A percentile compares a stretch with the other conserved stretches of the same genome.
Evolutionary conservation across 2,113 vertebrate genomes (phyloP).

Genomic region (Antigone vipio): DNA sequence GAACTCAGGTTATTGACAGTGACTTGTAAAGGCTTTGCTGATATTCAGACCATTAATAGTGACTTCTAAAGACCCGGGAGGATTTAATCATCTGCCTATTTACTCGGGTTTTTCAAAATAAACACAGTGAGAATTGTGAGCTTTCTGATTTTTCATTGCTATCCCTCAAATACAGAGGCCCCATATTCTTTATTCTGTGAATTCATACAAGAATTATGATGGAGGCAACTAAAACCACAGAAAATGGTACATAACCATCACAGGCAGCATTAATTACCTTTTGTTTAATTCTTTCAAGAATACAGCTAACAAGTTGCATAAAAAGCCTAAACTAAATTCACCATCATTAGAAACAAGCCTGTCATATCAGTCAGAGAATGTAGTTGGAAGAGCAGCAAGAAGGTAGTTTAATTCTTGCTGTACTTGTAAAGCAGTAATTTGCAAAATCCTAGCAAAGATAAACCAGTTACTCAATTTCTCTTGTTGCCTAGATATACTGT

Average conservation of each 20-base stretch:
- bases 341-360: neutral
- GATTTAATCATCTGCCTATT: neutral
- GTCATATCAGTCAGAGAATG: neutral
- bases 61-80: neutral
- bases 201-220: neutral
- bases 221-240: neutral
- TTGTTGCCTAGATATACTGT: neutral
- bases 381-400: neutral
- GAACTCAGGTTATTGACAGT: neutral
- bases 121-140: neutral
- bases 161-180: neutral
- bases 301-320: neutral
- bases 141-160: neutral
- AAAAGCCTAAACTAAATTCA: neutral
- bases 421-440: neutral
- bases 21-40: neutral
- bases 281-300: neutral
- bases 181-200: neutral
- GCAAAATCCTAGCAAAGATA: neutral
- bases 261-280: neutral
- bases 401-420: neutral
- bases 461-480: neutral
- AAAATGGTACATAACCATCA: neutral
- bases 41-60: neutral
- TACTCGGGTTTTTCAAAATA: neutral